Conservation (phyloP, 2,113 vertebrate species). For the Peromyscus leucopus region DNA sequence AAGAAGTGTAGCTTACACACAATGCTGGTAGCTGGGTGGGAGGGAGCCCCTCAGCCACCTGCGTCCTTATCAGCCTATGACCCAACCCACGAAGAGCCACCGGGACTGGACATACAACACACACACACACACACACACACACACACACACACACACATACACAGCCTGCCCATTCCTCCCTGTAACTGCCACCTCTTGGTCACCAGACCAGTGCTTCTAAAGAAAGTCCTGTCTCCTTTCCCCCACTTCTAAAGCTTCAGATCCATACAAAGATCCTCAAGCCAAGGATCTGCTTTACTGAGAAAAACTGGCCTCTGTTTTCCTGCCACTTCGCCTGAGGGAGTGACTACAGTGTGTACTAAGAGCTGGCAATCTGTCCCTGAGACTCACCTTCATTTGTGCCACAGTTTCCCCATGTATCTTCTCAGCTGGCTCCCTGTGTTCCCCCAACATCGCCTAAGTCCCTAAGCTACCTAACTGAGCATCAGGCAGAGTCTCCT, state of each 20-base stretch:
- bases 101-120: neutral
- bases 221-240: neutral
- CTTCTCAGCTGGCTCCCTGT: neutral
- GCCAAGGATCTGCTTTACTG: neutral
- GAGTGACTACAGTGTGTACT: neutral
- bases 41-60: neutral
- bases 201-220: neutral
- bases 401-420: neutral
- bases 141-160: neutral
- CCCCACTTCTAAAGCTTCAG: neutral
- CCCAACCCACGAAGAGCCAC: neutral
- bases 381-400: neutral
- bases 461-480: accelerated
- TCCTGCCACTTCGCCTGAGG: neutral
- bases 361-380: neutral
- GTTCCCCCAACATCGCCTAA: neutral
- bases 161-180: neutral
- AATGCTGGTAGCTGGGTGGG: accelerated
- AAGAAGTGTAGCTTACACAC: neutral
- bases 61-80: neutral
- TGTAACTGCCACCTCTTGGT: neutral
- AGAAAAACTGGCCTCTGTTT: neutral
- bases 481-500: neutral
- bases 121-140: neutral
- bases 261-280: neutral